Conservation (phyloP, 1,140 invertebrate genomes). For the Trichonephila inaurata region DNA sequence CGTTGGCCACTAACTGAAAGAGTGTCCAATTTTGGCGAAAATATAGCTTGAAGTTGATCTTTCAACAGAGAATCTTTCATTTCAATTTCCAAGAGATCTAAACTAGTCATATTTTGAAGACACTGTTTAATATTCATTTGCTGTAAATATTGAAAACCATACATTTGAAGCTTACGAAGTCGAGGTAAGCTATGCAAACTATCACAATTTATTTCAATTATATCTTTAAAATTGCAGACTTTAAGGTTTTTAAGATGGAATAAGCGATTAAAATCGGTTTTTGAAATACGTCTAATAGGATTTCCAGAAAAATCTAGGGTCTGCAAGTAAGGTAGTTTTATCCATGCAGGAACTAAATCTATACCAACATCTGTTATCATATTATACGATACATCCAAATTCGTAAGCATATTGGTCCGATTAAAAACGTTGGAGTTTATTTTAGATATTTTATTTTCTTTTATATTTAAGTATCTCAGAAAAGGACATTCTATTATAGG, state of each 20-base stretch:
- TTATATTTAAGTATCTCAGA: constrained; percentile 89
- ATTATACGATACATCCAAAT: constrained; percentile 89
- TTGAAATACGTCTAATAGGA: constrained; percentile 86
- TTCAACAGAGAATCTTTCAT: constrained; percentile 91
- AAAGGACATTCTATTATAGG: constrained; percentile 90
- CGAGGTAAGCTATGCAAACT: constrained; percentile 88
- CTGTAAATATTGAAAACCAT: constrained; percentile 88
- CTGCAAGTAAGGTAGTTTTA: constrained; percentile 86
- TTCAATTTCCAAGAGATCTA: constrained; percentile 88
- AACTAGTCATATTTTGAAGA: constrained; percentile 84
- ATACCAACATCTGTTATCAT: constrained; percentile 84
- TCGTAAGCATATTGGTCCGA: constrained; percentile 88
- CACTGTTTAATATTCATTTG: constrained; percentile 90
- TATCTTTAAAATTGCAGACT: constrained; percentile 86
- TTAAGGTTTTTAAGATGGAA: constrained; percentile 85
- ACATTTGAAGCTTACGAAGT: constrained; percentile 86
- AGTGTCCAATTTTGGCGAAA: constrained; percentile 88
- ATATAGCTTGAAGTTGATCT: constrained; percentile 89
- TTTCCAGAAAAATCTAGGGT: constrained; percentile 89
- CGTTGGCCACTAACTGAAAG: constrained; percentile 88
- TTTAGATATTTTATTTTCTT: constrained; percentile 87
- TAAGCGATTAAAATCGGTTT: constrained; percentile 88
- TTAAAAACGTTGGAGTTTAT: constrained; percentile 86
- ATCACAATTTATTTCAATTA: constrained; percentile 89
- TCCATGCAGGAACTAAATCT: constrained; percentile 83